Conservation (phyloP, 1,140 invertebrate species). For the Araneus ventricosus region DNA sequence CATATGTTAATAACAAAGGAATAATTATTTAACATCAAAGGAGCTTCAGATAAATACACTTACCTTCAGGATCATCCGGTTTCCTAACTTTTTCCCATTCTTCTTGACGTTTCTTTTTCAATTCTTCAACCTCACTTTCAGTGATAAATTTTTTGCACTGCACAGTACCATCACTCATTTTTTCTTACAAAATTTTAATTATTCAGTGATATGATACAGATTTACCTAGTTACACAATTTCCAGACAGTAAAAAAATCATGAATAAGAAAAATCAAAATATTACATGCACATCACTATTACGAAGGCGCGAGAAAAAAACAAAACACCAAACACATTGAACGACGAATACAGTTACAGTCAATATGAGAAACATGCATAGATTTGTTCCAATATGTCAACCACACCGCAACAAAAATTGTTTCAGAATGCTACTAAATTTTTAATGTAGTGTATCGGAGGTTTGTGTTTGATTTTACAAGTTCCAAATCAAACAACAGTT, state of each 20-base stretch:
- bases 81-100: constrained; percentile 96
- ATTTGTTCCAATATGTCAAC: no score
- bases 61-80: constrained; percentile 92
- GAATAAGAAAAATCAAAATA: not conserved
- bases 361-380: not conserved
- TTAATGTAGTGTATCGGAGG: no score
- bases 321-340: not conserved
- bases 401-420: no score
- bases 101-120: constrained; percentile 88
- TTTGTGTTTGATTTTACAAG: no score
- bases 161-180: constrained; percentile 47
- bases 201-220: not conserved
- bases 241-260: not conserved
- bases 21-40: not conserved
- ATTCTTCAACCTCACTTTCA: constrained; percentile 90
- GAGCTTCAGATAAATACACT: constrained; percentile 55
- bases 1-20: no score
- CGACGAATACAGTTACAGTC: not conserved
- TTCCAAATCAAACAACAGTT: no score
- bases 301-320: not conserved
- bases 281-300: not conserved
- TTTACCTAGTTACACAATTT: not conserved
- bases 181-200: not conserved
- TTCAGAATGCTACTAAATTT: no score
- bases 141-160: constrained; percentile 85